Evolutionary conservation across 2,113 vertebrate species (phyloP).

Genomic region (Cromileptes altivelis): DNA sequence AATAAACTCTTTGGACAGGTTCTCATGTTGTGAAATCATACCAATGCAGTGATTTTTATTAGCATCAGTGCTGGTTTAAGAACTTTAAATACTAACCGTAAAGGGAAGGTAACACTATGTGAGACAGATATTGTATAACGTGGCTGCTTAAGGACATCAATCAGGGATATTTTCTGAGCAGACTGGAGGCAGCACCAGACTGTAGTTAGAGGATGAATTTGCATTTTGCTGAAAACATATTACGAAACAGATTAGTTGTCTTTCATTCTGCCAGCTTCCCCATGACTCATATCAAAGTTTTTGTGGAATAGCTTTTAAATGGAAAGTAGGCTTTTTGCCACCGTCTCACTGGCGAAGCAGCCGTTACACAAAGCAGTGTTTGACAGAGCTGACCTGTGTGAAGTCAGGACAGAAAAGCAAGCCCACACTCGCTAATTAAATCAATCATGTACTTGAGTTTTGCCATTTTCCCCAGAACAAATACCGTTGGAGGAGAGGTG

Average conservation of each 20-base stretch:
- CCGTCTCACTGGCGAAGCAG: neutral
- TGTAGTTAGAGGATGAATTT: constrained; percentile 1
- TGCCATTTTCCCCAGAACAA: neutral
- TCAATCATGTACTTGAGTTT: neutral
- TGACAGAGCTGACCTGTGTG: constrained; percentile 1
- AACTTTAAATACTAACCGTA: neutral
- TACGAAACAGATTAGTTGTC: constrained; percentile 5
- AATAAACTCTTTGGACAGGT: neutral
- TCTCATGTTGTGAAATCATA: neutral
- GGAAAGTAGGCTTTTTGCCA: constrained; percentile 21
- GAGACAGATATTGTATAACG: neutral
- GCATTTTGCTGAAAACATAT: neutral
- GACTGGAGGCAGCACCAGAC: neutral
- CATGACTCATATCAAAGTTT: constrained; percentile 26
- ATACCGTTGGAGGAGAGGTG: neutral
- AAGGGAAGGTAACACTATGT: neutral
- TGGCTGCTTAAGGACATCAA: neutral
- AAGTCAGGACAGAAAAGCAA: neutral
- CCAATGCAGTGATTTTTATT: neutral
- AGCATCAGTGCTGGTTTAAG: neutral
- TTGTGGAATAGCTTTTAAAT: neutral
- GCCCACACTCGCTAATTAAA: neutral
- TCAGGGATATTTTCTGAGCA: neutral
- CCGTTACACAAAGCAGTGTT: neutral
- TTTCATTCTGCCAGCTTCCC: constrained; percentile 8